These are phyloP conservation scores for Tadarida brasiliensis DNA, from an alignment of 2,797 vertebrate species.

Conservation along the genomic window DNA sequence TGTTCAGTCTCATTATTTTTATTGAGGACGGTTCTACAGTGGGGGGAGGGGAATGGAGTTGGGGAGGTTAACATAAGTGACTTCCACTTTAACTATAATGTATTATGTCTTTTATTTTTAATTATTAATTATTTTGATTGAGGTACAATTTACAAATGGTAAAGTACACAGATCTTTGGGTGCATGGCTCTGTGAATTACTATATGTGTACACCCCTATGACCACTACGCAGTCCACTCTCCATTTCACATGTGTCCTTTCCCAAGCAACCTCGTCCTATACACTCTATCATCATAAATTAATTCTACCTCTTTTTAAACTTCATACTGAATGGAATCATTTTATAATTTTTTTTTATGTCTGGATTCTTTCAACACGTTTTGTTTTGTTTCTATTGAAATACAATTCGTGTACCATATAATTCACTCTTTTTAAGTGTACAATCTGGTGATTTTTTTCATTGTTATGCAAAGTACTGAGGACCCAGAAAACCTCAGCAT, in stretches of 20 bases:
- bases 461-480: background rate
- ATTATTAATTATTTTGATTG: constrained; percentile 9
- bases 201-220: background rate
- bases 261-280: background rate
- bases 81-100: background rate
- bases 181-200: background rate
- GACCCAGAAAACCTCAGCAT: background rate
- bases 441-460: background rate
- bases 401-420: background rate
- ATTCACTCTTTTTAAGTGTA: background rate
- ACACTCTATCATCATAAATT: background rate
- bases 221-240: background rate
- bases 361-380: background rate
- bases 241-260: background rate
- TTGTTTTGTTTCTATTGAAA: constrained; percentile 9
- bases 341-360: background rate
- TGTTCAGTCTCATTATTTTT: background rate
- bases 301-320: background rate
- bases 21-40: background rate
- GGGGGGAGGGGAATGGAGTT: background rate
- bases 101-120: background rate
- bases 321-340: background rate
- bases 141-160: background rate
- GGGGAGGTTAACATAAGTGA: background rate
- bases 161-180: background rate